Evolutionary conservation across 2,113 vertebrate species (phyloP), one percentile per base, ranked within the genome.

Genomic region (Pelecanoides urinatrix): DNA sequence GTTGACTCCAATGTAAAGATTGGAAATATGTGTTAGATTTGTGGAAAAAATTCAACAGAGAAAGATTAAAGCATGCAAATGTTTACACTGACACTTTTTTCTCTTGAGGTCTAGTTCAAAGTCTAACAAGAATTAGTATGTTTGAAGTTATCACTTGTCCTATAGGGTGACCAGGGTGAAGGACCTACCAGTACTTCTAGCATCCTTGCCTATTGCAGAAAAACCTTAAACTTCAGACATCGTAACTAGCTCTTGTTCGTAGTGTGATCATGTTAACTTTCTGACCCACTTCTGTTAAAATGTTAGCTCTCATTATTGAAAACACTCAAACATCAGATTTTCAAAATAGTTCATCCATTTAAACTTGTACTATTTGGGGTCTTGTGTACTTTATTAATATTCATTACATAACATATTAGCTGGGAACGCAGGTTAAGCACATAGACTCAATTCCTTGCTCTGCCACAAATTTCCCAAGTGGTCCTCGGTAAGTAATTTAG

Each of bases 191-290:
- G 5, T 34, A 13, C 13, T 88, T 73, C 27, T 52, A 12, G 7
- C 47, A 38, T 16, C 45, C 7, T 52, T 53, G 5, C 42, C 26
- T 42, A 1, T 25, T 53, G 5, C 1, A 1, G 3, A 26, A 42
- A 70, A 86, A 49, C 17, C 9, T 75, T 40, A 16, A 18, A 44
- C 10, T 53, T 71, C 7, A 45, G 26, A 36, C 4, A 26, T 3
- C 45, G 17, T 71, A 56, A 50, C 3, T 36, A 29, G 5, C 8
- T 62, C 6, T 36, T 56, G 4, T 53, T 68, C 82, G 25, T 47
- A 25, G 12, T 11, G 10, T 56, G 7, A 18, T n/a, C 3, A 3
- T 7, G 5, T 65, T n/a, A 55, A 27, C 3, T 65, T 89, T 71
- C 21, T 81, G 30, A 19, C 21, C 11, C 3, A 6, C 7, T 42